Evolutionary conservation across 1,140 invertebrate species (phyloP).

Genomic region (Diabrotica virgifera): DNA sequence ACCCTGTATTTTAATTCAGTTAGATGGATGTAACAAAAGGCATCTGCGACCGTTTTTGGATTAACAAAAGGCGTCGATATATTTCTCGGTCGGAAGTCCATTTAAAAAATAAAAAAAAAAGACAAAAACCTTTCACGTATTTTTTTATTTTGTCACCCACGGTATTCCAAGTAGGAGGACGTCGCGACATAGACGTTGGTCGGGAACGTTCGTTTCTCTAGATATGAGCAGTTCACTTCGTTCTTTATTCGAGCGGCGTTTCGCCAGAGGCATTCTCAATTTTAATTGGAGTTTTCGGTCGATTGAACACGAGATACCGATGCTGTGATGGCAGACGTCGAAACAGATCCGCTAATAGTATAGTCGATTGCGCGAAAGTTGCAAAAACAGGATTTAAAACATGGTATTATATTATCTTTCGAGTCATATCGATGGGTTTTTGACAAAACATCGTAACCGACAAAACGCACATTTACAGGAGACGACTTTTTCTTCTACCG

Average conservation of each 20-base stretch:
- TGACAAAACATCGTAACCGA: too few relatives aligned
- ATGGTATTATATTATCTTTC: too few relatives aligned
- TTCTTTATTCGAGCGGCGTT: constrained; percentile 17
- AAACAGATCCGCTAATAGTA: constrained; percentile 18
- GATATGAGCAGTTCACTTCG: constrained; percentile 21
- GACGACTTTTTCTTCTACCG: too few relatives aligned
- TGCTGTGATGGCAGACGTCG: constrained; percentile 17
- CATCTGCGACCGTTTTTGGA: too few relatives aligned
- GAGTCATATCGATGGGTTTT: too few relatives aligned
- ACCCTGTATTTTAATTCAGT: too few relatives aligned
- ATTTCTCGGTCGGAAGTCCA: background rate
- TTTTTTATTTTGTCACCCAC: background rate
- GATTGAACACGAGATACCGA: constrained; percentile 21
- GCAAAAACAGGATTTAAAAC: too few relatives aligned
- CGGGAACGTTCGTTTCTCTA: constrained; percentile 9
- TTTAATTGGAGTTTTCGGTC: constrained; percentile 28
- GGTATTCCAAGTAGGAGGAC: background rate
- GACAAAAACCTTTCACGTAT: background rate
- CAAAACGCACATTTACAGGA: too few relatives aligned
- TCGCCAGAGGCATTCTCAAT: constrained; percentile 24
- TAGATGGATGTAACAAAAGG: too few relatives aligned
- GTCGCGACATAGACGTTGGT: constrained; percentile 1
- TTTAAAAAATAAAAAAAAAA: background rate
- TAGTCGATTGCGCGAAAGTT: background rate
- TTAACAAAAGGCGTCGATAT: too few relatives aligned